Conservation (phyloP, 2,797 vertebrate species). For the Poeciliopsis infans region DNA sequence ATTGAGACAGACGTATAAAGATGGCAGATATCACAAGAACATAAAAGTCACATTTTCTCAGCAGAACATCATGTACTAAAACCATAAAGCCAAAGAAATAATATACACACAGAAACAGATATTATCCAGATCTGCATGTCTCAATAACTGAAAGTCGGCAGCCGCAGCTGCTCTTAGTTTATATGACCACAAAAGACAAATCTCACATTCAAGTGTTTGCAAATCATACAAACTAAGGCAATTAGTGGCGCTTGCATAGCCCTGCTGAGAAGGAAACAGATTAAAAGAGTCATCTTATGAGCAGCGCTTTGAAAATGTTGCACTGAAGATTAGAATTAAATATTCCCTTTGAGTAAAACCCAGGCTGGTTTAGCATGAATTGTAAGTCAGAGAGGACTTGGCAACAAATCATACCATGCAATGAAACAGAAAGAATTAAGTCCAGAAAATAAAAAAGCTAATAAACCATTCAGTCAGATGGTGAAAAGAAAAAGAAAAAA, state of each 20-base stretch:
- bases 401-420: constrained; percentile 27
- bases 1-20: background rate
- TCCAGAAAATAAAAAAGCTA: constrained; percentile 37
- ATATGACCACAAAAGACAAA: constrained; percentile 16
- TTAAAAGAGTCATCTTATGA: constrained; percentile 43
- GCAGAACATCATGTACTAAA: constrained; percentile 2
- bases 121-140: background rate
- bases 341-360: constrained; percentile 67
- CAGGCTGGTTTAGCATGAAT: constrained; percentile 6
- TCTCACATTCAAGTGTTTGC: constrained; percentile 18
- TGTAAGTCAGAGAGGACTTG: constrained; percentile 26
- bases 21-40: background rate
- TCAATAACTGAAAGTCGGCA: background rate
- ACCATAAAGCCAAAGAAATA: background rate
- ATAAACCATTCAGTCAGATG: constrained; percentile 49
- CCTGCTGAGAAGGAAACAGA: constrained; percentile 39
- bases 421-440: constrained; percentile 37
- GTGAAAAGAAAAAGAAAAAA: constrained; percentile 37
- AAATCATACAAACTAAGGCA: constrained; percentile 48
- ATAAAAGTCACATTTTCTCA: background rate
- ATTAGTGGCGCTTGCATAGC: constrained; percentile 33
- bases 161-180: constrained; percentile 2
- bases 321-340: constrained; percentile 64
- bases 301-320: constrained; percentile 36
- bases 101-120: background rate